Evolutionary conservation across 2,113 vertebrate genomes (phyloP).

Genomic region (Trachemys scripta): DNA sequence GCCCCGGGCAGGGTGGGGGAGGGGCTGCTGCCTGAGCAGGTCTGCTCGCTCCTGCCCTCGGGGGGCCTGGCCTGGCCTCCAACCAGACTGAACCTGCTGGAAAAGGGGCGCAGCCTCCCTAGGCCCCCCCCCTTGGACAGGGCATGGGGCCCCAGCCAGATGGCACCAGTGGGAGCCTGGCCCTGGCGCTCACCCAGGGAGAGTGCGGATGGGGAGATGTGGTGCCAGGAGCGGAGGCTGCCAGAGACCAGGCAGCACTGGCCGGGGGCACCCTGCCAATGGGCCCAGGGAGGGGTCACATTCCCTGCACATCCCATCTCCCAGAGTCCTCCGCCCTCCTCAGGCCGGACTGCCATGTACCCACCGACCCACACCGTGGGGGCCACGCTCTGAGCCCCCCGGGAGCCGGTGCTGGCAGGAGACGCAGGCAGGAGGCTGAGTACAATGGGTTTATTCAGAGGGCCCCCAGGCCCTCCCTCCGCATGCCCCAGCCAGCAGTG

Average conservation of each 20-base stretch:
- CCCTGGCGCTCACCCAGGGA: background rate
- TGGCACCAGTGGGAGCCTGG: background rate
- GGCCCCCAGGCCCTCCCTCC: background rate
- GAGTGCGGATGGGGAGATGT: background rate
- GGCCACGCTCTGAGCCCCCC: background rate
- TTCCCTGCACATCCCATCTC: background rate
- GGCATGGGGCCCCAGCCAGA: background rate
- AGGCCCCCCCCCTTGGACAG: too few species aligned
- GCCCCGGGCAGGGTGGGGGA: accelerated
- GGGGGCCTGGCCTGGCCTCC: background rate
- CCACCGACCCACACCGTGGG: background rate
- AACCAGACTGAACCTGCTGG: background rate
- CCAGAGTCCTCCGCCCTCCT: background rate
- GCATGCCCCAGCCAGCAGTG: background rate
- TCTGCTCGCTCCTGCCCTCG: background rate
- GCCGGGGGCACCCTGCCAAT: too few species aligned
- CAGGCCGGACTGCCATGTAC: background rate
- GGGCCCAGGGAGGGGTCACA: background rate
- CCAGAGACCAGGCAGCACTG: too few species aligned
- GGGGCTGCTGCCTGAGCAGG: background rate
- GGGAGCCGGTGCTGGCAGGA: background rate
- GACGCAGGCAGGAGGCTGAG: background rate
- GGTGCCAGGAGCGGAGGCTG: background rate
- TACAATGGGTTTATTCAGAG: slow-evolving; percentile 20
- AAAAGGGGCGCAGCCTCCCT: background rate